Conservation (phyloP, 2,888 invertebrate species). For the Ceraclea dissimilis region DNA sequence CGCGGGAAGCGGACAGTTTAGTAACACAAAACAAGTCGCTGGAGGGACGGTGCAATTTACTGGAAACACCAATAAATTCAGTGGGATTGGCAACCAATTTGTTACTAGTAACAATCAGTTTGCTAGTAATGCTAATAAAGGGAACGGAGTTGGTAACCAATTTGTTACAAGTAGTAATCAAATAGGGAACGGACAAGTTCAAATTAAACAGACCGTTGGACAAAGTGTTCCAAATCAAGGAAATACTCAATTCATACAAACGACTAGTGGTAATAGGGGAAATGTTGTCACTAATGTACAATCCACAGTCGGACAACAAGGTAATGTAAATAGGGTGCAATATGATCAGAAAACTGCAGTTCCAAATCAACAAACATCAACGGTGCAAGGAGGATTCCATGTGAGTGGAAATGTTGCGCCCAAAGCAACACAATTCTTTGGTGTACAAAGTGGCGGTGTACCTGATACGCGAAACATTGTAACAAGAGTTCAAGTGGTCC, state of each 20-base stretch:
- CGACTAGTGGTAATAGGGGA: too few species aligned
- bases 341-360: background rate
- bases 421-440: background rate
- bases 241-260: background rate
- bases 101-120: too few species aligned
- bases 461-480: background rate
- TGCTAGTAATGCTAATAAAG: conserved; percentile 3
- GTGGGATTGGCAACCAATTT: conserved; percentile 1
- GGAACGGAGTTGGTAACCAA: background rate
- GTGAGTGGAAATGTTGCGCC: background rate
- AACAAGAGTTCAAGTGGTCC: conserved; percentile 33
- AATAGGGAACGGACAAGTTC: background rate
- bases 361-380: background rate
- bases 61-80: too few species aligned
- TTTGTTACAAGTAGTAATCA: background rate
- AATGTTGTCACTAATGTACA: too few species aligned
- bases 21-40: too few species aligned
- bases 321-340: background rate
- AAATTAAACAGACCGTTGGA: background rate
- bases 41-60: too few species aligned
- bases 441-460: background rate
- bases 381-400: background rate
- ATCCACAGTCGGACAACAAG: too few species aligned
- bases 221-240: background rate
- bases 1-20: too few species aligned